phyloP scores from a whole-genome alignment of 2,797 vertebrate species.

The Decapterus maruadsi region DNA sequence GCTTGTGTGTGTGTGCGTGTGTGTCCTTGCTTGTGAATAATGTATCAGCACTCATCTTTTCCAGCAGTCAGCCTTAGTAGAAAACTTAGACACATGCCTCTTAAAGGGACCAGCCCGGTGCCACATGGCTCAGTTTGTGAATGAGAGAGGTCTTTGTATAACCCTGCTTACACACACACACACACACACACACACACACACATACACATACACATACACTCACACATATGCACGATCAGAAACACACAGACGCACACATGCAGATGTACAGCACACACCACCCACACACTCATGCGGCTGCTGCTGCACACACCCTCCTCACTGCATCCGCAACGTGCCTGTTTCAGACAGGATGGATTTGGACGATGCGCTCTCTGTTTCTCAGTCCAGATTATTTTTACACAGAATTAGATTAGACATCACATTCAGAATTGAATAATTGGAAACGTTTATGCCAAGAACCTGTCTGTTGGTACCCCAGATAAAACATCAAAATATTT shows the following conservation, averaged over 20 bases:
- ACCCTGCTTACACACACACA: background rate
- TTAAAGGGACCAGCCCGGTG: constrained; percentile 66
- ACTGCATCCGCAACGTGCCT: constrained; percentile 67
- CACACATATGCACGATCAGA: background rate
- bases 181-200: background rate
- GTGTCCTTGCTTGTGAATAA: constrained; percentile 75
- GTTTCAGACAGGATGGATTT: constrained; percentile 57
- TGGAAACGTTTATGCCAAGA: constrained; percentile 41
- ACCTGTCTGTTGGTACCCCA: constrained; percentile 29
- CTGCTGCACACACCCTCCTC: constrained; percentile 59
- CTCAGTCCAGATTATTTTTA: constrained; percentile 33
- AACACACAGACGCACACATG: constrained; percentile 30
- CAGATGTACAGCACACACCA: constrained; percentile 53
- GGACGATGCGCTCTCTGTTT: constrained; percentile 23
- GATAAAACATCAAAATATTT: constrained; percentile 44
- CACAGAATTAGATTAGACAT: constrained; percentile 44
- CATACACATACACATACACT: constrained; percentile 44
- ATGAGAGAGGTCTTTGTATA: constrained; percentile 65
- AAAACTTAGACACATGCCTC: constrained; percentile 71
- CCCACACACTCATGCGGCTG: constrained; percentile 63
- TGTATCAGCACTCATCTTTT: constrained; percentile 75
- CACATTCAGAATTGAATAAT: constrained; percentile 52
- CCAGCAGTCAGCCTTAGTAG: constrained; percentile 70
- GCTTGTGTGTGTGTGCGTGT: constrained; percentile 38
- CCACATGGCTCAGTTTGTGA: constrained; percentile 77